A percentile compares a stretch with the other conserved stretches of the same genome.
Conservation (phyloP, 2,113 vertebrate genomes). For the Malurus melanocephalus region DNA sequence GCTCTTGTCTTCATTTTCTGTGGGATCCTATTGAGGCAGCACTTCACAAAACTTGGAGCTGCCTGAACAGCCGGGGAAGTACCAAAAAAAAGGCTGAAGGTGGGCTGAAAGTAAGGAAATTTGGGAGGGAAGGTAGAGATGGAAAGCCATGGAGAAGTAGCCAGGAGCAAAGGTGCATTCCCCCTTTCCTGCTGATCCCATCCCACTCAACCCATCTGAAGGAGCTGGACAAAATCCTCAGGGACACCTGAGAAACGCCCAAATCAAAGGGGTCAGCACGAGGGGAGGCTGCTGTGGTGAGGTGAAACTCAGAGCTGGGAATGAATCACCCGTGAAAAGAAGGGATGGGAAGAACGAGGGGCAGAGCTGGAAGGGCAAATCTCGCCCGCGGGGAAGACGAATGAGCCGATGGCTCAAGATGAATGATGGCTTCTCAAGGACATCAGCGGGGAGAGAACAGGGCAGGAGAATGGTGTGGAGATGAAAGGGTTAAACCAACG, state of each 20-base stretch:
- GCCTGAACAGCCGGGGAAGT: rapidly evolving
- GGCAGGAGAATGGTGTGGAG: rapidly evolving
- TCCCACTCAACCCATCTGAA: neutral
- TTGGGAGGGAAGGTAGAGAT: neutral
- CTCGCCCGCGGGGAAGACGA: neutral
- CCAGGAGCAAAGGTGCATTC: neutral
- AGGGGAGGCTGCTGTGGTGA: neutral
- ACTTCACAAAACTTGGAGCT: neutral
- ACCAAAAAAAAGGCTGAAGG: neutral
- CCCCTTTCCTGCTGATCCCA: neutral
- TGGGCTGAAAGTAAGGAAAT: neutral
- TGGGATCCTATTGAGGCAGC: rapidly evolving
- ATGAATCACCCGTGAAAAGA: neutral
- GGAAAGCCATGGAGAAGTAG: neutral
- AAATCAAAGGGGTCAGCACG: rapidly evolving
- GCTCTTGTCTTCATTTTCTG: neutral
- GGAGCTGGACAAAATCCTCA: neutral
- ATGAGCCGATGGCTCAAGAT: neutral
- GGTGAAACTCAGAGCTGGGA: neutral
- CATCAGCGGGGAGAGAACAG: rapidly evolving
- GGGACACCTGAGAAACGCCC: neutral
- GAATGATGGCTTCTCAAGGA: neutral
- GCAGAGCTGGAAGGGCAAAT: neutral
- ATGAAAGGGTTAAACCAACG: neutral
- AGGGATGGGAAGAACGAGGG: neutral